Base-by-base conservation (phyloP, 2,797 vertebrate genomes). In the Pempheris klunzingeri region DNA sequence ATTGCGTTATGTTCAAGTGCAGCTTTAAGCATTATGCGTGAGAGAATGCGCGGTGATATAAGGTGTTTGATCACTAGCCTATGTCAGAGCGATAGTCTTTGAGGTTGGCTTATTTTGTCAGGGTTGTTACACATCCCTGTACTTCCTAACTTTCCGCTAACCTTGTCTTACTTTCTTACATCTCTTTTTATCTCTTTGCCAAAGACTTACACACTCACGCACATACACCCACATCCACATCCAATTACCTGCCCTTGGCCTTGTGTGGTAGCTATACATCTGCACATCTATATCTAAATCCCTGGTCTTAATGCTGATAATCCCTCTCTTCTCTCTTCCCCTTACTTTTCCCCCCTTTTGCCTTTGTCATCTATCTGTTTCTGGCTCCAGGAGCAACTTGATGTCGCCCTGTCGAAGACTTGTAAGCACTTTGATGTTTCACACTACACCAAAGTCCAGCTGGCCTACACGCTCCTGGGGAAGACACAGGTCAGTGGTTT, bases 371-470 rank as follows among this genome's bases (percentile, higher is more conserved):
- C 77, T 49, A 4, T 82, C 70, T 87, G 24, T 88, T 84, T 79
- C 74, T 84, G 75, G n/a, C 60, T 90, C 22, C 90, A 99, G 98
- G 98, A 99, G 85, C 98, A 99, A 74, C 77, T 99, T 86, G 98
- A 99, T 0, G 98, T 99, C 63, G 98, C 98, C 0, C 94, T 99
- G 83, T 99, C 98, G n/a, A 99, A 97, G 94, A 99, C 98, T 88
- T 99, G 98, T 89, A 99, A 99, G 93, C 96, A 99, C 94, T 99
- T 99, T 93, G 98, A 99, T 86, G 93, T 97, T 73, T 88, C 87
- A 59, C 98, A 99, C 94, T 99, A 99, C 90, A 99, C 97, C 83
- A 99, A 98, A 85, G 97, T 99, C 90, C 98, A 99, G 74, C 96
- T 97, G 86, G 98, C 98, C 28, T 99, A 99, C 88, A 96, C 96